Percentiles rank a stretch among this genome's conserved stretches.
Conservation (phyloP, 2,888 invertebrate species). For the Salpingus planirostris region DNA sequence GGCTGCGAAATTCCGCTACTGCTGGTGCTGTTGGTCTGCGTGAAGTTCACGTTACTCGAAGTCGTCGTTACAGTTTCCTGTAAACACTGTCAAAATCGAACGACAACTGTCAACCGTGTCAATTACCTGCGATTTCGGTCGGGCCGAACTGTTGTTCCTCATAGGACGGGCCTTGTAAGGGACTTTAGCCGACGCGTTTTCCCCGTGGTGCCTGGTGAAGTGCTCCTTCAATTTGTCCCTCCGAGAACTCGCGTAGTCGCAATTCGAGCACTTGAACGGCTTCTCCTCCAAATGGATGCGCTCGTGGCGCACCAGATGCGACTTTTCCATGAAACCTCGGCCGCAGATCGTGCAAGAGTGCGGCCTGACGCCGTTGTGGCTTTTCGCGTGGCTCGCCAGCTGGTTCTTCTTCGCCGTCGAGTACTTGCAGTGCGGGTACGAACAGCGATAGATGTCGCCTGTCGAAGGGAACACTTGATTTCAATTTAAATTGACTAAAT, state of each 20-base stretch:
- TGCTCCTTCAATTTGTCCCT: constrained; percentile 57
- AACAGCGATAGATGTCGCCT: constrained; percentile 55
- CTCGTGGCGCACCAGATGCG: constrained; percentile 57
- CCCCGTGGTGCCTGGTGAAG: constrained; percentile 45
- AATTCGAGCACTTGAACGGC: constrained; percentile 54
- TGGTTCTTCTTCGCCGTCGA: constrained; percentile 56
- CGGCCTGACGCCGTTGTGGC: constrained; percentile 46
- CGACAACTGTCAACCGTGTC: not conserved
- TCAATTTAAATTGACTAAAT: constrained; percentile 7
- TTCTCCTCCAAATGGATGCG: constrained; percentile 55
- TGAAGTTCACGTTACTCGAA: constrained; percentile 31
- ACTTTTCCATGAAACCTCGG: constrained; percentile 57
- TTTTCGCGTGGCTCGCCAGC: constrained; percentile 54
- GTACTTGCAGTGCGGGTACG: constrained; percentile 53
- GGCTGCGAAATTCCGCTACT: constrained; percentile 28
- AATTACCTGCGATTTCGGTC: constrained; percentile 36
- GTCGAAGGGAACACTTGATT: constrained; percentile 11
- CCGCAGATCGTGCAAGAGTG: constrained; percentile 51
- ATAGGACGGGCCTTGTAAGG: constrained; percentile 44
- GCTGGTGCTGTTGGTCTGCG: constrained; percentile 30
- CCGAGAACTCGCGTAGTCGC: constrained; percentile 56
- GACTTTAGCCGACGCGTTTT: constrained; percentile 45
- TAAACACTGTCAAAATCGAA: constrained; percentile 19
- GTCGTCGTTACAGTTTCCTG: constrained; percentile 29
- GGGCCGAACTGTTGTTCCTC: constrained; percentile 31